Evolutionary conservation across 92 coral and sea anemone genomes (phyloP).

Genomic region (Isaurus tuberculatus): DNA sequence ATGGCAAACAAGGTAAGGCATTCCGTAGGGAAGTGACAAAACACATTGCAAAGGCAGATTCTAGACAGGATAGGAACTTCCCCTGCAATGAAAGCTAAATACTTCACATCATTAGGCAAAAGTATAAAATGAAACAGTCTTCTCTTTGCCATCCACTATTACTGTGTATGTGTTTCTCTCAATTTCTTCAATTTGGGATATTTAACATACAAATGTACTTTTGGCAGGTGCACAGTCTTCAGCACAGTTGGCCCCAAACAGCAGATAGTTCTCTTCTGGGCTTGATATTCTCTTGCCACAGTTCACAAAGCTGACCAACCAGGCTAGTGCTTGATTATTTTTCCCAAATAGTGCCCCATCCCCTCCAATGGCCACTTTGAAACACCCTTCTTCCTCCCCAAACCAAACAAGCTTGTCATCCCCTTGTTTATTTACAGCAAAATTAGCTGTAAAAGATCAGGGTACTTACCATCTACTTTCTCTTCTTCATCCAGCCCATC

Average conservation of each 20-base stretch:
- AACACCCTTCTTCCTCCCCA: constrained; percentile 29
- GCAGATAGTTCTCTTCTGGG: constrained; percentile 2
- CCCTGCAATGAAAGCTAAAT: constrained; percentile 43
- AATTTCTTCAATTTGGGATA: not conserved
- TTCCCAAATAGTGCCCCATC: constrained; percentile 21
- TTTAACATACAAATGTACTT: not conserved
- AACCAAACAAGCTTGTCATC: constrained; percentile 45
- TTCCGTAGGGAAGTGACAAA: not conserved
- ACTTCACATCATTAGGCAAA: constrained; percentile 48
- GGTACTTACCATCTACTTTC: constrained; percentile 59
- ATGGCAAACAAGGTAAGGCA: not conserved
- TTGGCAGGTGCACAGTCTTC: not conserved
- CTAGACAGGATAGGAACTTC: constrained; percentile 39
- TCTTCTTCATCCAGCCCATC: constrained; percentile 46
- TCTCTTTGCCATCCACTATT: constrained; percentile 13
- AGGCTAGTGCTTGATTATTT: constrained; percentile 46
- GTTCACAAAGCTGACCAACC: constrained; percentile 48
- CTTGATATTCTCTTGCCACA: constrained; percentile 25
- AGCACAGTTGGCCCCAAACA: constrained; percentile 42
- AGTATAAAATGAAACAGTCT: constrained; percentile 22
- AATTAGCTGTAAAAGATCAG: constrained; percentile 43
- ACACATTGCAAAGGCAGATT: not conserved
- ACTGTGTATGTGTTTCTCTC: not conserved
- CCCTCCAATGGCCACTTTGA: constrained; percentile 42
- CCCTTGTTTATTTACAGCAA: constrained; percentile 36